These are phyloP conservation scores for Formicarius rufipectus DNA, from an alignment of 2,113 vertebrate genomes.

Conservation along the genomic window DNA sequence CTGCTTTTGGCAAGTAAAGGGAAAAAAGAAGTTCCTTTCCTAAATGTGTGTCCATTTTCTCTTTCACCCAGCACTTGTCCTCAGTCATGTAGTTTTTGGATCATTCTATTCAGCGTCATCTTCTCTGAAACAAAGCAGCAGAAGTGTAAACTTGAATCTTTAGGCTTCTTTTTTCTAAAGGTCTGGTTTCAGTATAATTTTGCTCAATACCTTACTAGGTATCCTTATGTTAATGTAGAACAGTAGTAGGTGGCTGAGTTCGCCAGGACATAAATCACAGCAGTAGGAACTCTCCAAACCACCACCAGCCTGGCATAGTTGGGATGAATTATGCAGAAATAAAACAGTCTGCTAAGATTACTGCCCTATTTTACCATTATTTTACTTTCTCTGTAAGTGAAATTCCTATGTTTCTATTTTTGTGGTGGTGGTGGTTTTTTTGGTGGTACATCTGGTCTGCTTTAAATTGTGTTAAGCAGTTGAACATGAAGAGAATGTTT, in stretches of 20 bases:
- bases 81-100: not conserved
- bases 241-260: not conserved
- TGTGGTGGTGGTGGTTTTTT: no score
- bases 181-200: not conserved
- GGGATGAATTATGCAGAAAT: not conserved
- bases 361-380: not conserved
- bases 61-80: not conserved
- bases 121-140: not conserved
- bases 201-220: not conserved
- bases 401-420: not conserved
- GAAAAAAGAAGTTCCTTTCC: not conserved
- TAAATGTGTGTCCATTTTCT: not conserved
- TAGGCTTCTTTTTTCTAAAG: not conserved
- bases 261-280: not conserved
- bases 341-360: not conserved
- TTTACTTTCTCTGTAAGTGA: not conserved
- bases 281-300: not conserved
- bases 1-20: not conserved
- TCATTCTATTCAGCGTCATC: not conserved
- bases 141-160: accelerated
- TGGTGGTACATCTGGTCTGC: not conserved
- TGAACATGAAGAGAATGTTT: not conserved
- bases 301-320: not conserved
- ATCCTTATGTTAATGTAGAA: not conserved
- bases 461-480: not conserved